phyloP scores from a whole-genome alignment of 2,113 vertebrate genomes.

The Labeo rohita region DNA sequence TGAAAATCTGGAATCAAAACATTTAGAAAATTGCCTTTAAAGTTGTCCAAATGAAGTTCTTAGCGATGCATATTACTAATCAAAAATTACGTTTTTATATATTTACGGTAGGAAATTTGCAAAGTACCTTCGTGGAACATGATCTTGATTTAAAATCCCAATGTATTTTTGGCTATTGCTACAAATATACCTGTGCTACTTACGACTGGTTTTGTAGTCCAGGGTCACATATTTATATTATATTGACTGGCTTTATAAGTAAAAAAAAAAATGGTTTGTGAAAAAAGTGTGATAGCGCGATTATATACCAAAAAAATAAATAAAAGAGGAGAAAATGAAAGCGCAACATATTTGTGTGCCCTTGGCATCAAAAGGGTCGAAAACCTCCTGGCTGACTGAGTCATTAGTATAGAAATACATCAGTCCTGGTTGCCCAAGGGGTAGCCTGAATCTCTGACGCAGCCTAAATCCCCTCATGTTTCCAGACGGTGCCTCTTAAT shows the following conservation, averaged over 20 bases:
- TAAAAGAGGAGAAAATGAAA: not conserved
- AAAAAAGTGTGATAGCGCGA: not conserved
- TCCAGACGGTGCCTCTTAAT: conserved; percentile 39
- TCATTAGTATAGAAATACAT: not conserved
- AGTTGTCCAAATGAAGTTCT: too few relatives aligned
- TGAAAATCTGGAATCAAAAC: too few relatives aligned
- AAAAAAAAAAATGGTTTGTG: not conserved
- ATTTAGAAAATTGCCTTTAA: too few relatives aligned
- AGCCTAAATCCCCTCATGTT: conserved; percentile 4
- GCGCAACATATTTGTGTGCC: not conserved
- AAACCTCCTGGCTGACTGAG: not conserved
- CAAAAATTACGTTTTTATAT: too few relatives aligned
- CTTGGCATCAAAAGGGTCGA: not conserved
- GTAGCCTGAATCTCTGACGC: not conserved
- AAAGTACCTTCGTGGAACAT: too few relatives aligned
- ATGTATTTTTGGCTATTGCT: too few relatives aligned
- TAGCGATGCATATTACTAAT: too few relatives aligned
- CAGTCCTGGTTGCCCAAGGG: not conserved
- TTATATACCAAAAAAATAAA: too few relatives aligned
- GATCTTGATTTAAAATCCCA: too few relatives aligned
- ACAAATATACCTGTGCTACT: too few relatives aligned
- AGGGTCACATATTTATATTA: not conserved
- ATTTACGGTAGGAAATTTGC: too few relatives aligned
- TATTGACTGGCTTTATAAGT: not conserved
- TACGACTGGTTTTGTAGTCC: too few relatives aligned